A percentile compares a stretch with the other conserved stretches of the same genome.
phyloP scores from a whole-genome alignment of 2,888 invertebrate species.

The Adineta ricciae region DNA sequence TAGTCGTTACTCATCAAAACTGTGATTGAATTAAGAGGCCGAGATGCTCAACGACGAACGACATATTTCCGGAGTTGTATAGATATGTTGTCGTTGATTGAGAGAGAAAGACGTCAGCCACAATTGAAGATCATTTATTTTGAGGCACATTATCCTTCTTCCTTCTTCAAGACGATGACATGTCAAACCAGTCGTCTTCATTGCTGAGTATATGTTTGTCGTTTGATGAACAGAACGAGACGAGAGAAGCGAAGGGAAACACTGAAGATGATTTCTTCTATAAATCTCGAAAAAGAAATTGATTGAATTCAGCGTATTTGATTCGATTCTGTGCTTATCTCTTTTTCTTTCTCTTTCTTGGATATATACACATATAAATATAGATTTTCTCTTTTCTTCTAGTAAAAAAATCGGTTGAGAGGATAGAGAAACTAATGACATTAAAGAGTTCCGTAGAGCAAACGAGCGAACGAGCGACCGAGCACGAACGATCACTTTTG shows the following conservation, averaged over 20 bases:
- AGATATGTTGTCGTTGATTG: not conserved
- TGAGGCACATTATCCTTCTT: slow-evolving; percentile 9
- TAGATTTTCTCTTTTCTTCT: not conserved
- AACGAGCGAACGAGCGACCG: not conserved
- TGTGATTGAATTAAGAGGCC: slow-evolving; percentile 15
- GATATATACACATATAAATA: not conserved
- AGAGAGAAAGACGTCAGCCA: slow-evolving; percentile 1
- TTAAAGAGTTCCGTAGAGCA: slow-evolving; percentile 10
- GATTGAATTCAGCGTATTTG: not conserved
- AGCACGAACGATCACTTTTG: slow-evolving; percentile 14
- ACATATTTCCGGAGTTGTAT: slow-evolving; percentile 4
- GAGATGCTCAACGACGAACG: slow-evolving; percentile 5
- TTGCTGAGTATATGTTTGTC: not conserved
- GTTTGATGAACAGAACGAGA: not conserved
- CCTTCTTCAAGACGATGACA: not conserved
- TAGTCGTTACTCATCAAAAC: not conserved
- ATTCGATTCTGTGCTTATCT: not conserved
- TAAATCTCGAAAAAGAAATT: slow-evolving; percentile 2
- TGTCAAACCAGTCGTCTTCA: not conserved
- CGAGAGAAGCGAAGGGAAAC: not conserved
- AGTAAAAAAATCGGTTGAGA: not conserved
- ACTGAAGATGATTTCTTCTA: not conserved
- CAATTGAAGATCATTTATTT: slow-evolving; percentile 15
- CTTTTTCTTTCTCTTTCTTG: not conserved
- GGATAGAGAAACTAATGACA: slow-evolving; percentile 19